Evolutionary conservation across 2,797 vertebrate genomes (phyloP).

Genomic region (Chaenodraco wilsoni): DNA sequence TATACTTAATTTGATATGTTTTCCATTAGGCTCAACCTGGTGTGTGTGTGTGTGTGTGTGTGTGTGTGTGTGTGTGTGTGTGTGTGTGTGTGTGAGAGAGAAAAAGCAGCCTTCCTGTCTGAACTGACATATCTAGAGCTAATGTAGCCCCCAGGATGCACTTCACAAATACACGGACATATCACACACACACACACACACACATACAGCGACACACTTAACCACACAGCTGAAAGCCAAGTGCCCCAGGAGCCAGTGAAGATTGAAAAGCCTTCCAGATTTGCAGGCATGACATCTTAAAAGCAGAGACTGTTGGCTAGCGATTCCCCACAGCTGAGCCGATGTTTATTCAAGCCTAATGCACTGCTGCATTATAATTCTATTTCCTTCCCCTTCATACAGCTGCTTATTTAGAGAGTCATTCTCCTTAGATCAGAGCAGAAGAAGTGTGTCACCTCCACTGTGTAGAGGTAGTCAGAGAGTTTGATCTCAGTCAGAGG

Average conservation of each 20-base stretch:
- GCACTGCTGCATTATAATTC: slow-evolving; percentile 53
- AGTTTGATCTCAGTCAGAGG: slow-evolving; percentile 33
- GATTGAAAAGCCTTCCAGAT: slow-evolving; percentile 69
- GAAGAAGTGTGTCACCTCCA: slow-evolving; percentile 52
- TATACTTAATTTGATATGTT: slow-evolving; percentile 24
- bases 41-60: neutral
- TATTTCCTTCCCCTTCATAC: slow-evolving; percentile 48
- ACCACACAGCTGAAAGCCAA: slow-evolving; percentile 65
- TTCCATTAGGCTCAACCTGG: slow-evolving; percentile 9
- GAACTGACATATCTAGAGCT: slow-evolving; percentile 71
- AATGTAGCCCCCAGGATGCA: slow-evolving; percentile 61
- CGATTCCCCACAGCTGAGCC: slow-evolving; percentile 45
- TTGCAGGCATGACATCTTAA: slow-evolving; percentile 57
- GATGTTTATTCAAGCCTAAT: slow-evolving; percentile 62
- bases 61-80: neutral
- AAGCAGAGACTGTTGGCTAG: slow-evolving; percentile 40
- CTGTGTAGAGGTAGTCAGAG: slow-evolving; percentile 34
- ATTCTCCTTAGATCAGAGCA: slow-evolving; percentile 56
- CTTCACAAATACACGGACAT: slow-evolving; percentile 52
- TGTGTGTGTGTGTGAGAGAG: slow-evolving; percentile 1
- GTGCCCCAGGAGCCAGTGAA: slow-evolving; percentile 55
- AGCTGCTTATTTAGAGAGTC: slow-evolving; percentile 56
- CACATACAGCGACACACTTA: slow-evolving; percentile 35
- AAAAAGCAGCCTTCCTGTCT: slow-evolving; percentile 67
- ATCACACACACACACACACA: slow-evolving; percentile 22